Evolutionary conservation across 2,888 invertebrate species (phyloP).

Genomic region (Bellardia bayeri): DNA sequence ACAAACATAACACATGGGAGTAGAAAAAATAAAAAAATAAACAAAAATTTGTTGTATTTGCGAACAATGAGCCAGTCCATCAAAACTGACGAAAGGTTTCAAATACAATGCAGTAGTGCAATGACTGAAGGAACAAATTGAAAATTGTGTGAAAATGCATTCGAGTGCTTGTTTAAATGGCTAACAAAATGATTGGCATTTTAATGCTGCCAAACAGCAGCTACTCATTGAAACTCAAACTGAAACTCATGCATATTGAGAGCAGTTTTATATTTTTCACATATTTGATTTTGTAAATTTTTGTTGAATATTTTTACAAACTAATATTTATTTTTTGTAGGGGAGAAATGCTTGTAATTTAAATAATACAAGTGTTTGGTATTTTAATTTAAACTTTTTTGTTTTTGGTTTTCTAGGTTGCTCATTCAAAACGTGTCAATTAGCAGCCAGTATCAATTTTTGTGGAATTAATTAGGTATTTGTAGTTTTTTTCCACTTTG

Average conservation of each 20-base stretch:
- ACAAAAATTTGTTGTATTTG: too few species aligned
- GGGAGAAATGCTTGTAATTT: too few species aligned
- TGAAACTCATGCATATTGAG: not conserved
- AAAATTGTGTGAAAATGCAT: slow-evolving; percentile 20
- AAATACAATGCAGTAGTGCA: not conserved
- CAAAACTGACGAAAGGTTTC: not conserved
- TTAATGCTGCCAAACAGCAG: not conserved
- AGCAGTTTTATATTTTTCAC: not conserved
- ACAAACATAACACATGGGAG: too few species aligned
- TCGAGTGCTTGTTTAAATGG: slow-evolving; percentile 22
- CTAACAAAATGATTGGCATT: slow-evolving; percentile 35
- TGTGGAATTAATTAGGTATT: not conserved
- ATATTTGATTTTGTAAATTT: not conserved
- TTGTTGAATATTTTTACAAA: not conserved
- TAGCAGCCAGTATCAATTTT: not conserved
- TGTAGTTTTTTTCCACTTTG: not conserved
- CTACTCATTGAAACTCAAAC: not conserved
- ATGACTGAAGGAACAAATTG: not conserved
- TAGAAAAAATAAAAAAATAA: too few species aligned
- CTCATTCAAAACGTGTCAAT: too few species aligned
- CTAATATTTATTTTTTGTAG: too few species aligned
- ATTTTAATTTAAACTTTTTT: too few species aligned
- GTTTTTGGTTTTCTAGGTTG: too few species aligned
- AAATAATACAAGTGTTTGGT: too few species aligned
- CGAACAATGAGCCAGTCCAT: not conserved